These are phyloP conservation scores for Euzetes globulus DNA, from an alignment of 2,888 invertebrate species.

Conservation along the genomic window DNA sequence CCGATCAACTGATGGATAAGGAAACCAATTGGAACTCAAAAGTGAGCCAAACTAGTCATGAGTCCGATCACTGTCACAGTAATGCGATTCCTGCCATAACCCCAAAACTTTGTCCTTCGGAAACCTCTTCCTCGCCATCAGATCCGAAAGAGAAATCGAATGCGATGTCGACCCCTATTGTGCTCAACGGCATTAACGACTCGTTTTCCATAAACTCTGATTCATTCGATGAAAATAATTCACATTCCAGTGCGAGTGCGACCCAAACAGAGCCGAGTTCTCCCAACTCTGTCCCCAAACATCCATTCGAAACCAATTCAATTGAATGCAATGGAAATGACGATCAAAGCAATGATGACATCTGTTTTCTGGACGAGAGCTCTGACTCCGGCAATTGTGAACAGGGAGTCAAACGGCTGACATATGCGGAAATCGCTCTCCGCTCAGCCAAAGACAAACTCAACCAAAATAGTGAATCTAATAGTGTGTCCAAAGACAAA, in stretches of 20 bases:
- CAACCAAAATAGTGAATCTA: conserved; percentile 32
- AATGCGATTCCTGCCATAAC: conserved; percentile 28
- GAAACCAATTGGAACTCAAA: neutral
- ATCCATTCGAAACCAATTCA: neutral
- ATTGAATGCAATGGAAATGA: conserved; percentile 15
- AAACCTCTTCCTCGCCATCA: conserved; percentile 5
- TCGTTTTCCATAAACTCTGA: conserved; percentile 22
- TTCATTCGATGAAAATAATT: conserved; percentile 15
- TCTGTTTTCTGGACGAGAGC: neutral
- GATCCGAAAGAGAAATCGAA: neutral
- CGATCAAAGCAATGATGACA: conserved; percentile 10
- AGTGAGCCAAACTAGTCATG: conserved; percentile 23
- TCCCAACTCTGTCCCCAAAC: neutral
- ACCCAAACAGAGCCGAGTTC: conserved; percentile 12
- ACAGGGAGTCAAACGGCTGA: conserved; percentile 22
- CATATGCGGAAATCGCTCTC: conserved; percentile 40
- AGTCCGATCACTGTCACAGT: neutral
- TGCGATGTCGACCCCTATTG: conserved; percentile 25
- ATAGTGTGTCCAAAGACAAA: neutral
- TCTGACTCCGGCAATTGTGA: neutral
- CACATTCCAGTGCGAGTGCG: conserved; percentile 12
- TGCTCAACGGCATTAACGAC: conserved; percentile 28
- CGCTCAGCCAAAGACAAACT: conserved; percentile 34
- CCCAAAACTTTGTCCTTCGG: neutral
- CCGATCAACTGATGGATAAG: neutral